A percentile compares a stretch with the other conserved stretches of the same genome.
Conservation (phyloP, 2,888 invertebrate genomes). For the Rhagonycha lutea region DNA sequence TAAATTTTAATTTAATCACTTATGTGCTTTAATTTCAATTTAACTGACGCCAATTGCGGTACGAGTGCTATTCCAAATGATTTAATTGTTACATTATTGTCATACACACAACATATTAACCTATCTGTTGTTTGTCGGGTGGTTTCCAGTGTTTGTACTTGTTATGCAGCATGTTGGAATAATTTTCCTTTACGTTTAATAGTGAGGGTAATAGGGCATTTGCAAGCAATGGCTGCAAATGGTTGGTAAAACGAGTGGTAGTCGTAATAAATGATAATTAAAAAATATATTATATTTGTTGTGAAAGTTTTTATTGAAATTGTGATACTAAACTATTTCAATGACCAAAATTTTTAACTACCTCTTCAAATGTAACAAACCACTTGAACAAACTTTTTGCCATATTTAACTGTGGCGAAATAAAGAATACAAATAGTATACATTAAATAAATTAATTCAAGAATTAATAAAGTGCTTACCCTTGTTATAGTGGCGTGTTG, state of each 20-base stretch:
- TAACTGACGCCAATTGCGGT: neutral
- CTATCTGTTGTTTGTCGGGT: neutral
- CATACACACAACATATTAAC: slow-evolving; percentile 1
- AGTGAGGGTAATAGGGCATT: slow-evolving; percentile 1
- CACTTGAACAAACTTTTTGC: neutral
- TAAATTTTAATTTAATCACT: neutral
- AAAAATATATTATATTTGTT: neutral
- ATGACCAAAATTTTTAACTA: neutral
- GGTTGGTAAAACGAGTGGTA: neutral
- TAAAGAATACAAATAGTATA: neutral
- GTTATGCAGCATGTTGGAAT: slow-evolving; percentile 2
- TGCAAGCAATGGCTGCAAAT: slow-evolving; percentile 1
- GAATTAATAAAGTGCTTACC: neutral
- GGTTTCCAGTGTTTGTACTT: slow-evolving; percentile 1
- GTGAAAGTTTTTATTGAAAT: neutral
- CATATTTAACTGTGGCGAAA: neutral
- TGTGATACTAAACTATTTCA: neutral
- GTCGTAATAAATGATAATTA: neutral
- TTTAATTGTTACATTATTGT: neutral
- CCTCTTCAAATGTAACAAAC: neutral
- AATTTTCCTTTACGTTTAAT: slow-evolving; percentile 3
- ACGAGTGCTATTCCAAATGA: neutral
- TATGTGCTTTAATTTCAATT: neutral
- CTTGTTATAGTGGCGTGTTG: neutral
- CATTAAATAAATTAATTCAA: neutral